Evolutionary conservation across 2,888 invertebrate species (phyloP).

Genomic region (Dioctria linearis): DNA sequence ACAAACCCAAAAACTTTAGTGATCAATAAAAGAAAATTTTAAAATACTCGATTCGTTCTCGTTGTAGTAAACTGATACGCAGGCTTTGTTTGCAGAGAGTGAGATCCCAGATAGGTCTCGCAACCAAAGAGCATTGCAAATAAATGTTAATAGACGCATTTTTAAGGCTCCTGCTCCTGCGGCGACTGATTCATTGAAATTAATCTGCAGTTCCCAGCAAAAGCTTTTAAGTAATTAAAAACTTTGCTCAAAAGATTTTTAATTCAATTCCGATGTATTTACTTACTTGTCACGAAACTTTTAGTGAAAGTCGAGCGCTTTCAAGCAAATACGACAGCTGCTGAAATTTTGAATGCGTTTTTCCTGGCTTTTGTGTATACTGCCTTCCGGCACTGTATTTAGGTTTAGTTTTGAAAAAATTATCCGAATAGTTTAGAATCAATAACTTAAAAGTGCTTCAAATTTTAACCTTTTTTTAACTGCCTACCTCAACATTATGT

Average conservation of each 20-base stretch:
- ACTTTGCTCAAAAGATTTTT: constrained; percentile 37
- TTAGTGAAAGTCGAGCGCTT: too few species aligned
- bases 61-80: background rate
- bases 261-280: background rate
- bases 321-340: too few species aligned
- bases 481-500: too few species aligned
- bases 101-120: constrained; percentile 2
- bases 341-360: too few species aligned
- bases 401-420: too few species aligned
- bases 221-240: constrained; percentile 55
- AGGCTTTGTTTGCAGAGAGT: background rate
- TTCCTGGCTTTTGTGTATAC: too few species aligned
- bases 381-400: too few species aligned
- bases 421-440: too few species aligned
- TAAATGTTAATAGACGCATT: constrained; percentile 48
- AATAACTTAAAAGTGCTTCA: too few species aligned
- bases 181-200: constrained; percentile 50
- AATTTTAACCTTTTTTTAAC: too few species aligned
- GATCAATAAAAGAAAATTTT: constrained; percentile 54
- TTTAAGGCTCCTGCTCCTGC: constrained; percentile 26
- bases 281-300: background rate
- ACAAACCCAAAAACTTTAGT: constrained; percentile 45
- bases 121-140: constrained; percentile 40
- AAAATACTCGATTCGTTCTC: constrained; percentile 29
- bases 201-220: constrained; percentile 8